Evolutionary conservation across 2,797 vertebrate species (phyloP), one percentile per base, ranked within the genome.

Genomic region (Prunella strophiata): DNA sequence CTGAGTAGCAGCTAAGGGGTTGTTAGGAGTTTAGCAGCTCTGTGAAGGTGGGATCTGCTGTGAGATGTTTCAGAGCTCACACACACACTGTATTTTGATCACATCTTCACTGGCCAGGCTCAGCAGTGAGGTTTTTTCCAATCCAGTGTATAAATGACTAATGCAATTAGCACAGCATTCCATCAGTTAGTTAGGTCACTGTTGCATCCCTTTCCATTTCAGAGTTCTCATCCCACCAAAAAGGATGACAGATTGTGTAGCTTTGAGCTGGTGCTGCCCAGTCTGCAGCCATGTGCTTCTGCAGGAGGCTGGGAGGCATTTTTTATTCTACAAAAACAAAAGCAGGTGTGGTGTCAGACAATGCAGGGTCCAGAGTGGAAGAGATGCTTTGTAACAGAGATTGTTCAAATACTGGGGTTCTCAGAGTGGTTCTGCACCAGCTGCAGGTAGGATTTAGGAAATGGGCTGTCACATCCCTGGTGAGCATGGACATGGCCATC

Each of bases 401-500:
- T 57, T 7, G 54, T 84, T 73, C 47, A 71, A 32, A 36, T 47
- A 13, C 58, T 18, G 8, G 10, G 36, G 40, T 54, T 65, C 77
- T 50, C 65, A 65, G 9, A 34, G 9, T 72, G 7, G 0, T 43
- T 87, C 65, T 77, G 40, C 1, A 2, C 19, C 54, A 34, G 12
- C 1, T 52, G 19, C 32, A 72, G 38, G 34, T 15, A 23, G 48
- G 77, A 73, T 66, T 85, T 71, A 45, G 38, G 63, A 42, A 89
- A 21, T 4, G 1, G 23, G 10, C 7, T 2, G 3, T 11, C 7
- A 4, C 23, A 15, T 52, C 47, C 14, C 19, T 2, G 5, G 20
- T 1, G 13, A 90, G 18, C 0, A 0, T 54, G 32, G 26, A 11
- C 38, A 47, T 1, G 5, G 68, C n/a, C 3, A 5, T 48, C 0